Evolutionary conservation across 1,140 invertebrate genomes (phyloP).

Genomic region (Sinella curviseta): DNA sequence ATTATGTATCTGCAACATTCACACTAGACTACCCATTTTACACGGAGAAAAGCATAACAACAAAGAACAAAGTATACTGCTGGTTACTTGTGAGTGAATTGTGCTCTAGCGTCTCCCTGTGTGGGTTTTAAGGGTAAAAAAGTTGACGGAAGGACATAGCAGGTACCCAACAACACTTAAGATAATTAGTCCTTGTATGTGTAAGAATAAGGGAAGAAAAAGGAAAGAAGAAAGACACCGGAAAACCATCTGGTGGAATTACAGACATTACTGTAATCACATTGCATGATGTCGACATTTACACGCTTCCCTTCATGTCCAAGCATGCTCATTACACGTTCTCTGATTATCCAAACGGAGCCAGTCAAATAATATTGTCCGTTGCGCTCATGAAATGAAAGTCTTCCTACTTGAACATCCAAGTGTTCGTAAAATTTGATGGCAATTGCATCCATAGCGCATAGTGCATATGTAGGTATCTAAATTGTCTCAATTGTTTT

Average conservation of each 20-base stretch:
- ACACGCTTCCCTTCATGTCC: constrained; percentile 5
- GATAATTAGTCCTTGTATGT: constrained; percentile 5
- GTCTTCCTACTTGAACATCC: background rate
- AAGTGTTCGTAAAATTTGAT: background rate
- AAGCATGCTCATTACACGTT: background rate
- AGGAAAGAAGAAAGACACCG: constrained; percentile 14
- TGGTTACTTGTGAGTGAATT: too few relatives aligned
- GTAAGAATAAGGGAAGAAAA: too few relatives aligned
- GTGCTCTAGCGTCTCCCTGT: background rate
- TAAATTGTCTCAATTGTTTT: too few relatives aligned
- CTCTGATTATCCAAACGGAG: background rate
- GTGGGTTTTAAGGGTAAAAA: background rate
- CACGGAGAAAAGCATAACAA: too few relatives aligned
- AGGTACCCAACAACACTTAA: background rate
- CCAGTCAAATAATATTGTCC: too few relatives aligned
- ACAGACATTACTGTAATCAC: background rate
- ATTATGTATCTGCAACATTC: too few relatives aligned
- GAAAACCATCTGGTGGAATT: background rate
- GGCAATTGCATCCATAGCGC: too few relatives aligned
- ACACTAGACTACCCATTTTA: too few relatives aligned
- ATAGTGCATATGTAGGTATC: too few relatives aligned
- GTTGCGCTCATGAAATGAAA: too few relatives aligned
- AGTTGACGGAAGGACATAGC: background rate
- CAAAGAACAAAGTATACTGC: too few relatives aligned
- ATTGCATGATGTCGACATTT: constrained; percentile 3